Conservation (phyloP, 2,888 invertebrate genomes). For the Epicampocera succincta region DNA sequence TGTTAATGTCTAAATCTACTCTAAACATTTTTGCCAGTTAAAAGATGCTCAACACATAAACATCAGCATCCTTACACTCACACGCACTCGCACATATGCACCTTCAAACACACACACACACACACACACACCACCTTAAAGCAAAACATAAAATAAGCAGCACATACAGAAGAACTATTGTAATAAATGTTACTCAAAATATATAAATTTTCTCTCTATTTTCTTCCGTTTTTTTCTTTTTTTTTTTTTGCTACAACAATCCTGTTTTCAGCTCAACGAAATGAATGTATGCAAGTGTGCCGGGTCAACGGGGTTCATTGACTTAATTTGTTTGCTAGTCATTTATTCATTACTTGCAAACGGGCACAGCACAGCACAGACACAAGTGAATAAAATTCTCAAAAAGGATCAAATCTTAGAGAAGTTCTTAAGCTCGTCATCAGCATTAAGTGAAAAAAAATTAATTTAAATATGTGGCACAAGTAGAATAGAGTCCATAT, state of each 20-base stretch:
- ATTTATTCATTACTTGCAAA: constrained; percentile 16
- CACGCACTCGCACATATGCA: background rate
- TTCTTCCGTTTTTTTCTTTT: no score
- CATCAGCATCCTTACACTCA: background rate
- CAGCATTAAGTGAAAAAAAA: background rate
- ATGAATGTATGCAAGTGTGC: background rate
- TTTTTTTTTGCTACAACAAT: background rate
- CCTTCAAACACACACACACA: constrained; percentile 11
- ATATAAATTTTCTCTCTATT: background rate
- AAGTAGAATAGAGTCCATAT: background rate
- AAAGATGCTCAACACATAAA: constrained; percentile 5
- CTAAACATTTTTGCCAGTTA: constrained; percentile 32
- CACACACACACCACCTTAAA: background rate
- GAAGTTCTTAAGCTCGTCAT: constrained; percentile 11
- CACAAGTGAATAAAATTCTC: no score
- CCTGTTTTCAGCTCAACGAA: background rate
- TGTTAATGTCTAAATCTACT: constrained; percentile 48
- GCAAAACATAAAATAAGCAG: constrained; percentile 11
- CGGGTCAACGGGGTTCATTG: constrained; percentile 56
- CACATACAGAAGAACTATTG: constrained; percentile 23
- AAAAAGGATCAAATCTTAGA: constrained; percentile 4
- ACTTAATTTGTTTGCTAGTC: constrained; percentile 43
- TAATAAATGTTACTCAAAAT: constrained; percentile 39
- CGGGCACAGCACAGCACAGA: no score
- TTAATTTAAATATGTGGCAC: constrained; percentile 22